These are phyloP conservation scores for Ramazzottius varieornatus DNA, from an alignment of 2,888 invertebrate species.

Conservation along the genomic window DNA sequence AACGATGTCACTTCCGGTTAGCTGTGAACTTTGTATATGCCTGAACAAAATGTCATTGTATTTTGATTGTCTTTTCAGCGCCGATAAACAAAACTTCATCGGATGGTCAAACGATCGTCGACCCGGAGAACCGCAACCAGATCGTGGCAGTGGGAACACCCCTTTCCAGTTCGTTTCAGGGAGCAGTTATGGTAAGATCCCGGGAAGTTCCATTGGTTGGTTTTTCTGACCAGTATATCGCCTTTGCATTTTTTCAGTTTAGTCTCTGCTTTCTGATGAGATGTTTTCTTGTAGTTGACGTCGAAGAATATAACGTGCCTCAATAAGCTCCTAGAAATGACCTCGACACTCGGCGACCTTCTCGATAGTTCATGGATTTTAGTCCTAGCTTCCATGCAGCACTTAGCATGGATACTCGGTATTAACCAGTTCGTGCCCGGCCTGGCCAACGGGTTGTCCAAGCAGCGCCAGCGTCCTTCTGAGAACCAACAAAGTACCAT, in stretches of 20 bases:
- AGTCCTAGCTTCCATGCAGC: constrained; percentile 42
- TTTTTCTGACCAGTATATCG: not conserved
- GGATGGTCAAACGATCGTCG: no score
- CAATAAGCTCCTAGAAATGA: constrained; percentile 60
- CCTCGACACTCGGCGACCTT: constrained; percentile 68
- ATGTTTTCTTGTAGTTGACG: constrained; percentile 34
- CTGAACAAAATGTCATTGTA: no score
- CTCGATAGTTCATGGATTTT: constrained; percentile 83
- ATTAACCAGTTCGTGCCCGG: constrained; percentile 35
- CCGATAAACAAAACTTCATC: no score
- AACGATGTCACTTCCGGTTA: not conserved
- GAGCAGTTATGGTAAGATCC: constrained; percentile 28
- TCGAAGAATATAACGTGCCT: constrained; percentile 91
- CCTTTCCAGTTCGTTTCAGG: constrained; percentile 42
- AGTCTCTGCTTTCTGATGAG: not conserved
- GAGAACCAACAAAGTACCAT: constrained; percentile 29
- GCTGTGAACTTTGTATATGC: not conserved
- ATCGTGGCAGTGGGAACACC: constrained; percentile 92
- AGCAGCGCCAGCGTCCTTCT: constrained; percentile 1
- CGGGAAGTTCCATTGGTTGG: constrained; percentile 35
- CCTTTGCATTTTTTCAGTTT: no score
- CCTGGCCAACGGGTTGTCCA: not conserved
- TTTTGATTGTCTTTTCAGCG: no score
- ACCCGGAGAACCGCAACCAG: constrained; percentile 39
- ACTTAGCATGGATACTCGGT: constrained; percentile 69